A percentile compares a stretch with the other conserved stretches of the same genome.
Evolutionary conservation across 2,888 invertebrate genomes (phyloP).

Genomic region (Lydus trimaculatus): DNA sequence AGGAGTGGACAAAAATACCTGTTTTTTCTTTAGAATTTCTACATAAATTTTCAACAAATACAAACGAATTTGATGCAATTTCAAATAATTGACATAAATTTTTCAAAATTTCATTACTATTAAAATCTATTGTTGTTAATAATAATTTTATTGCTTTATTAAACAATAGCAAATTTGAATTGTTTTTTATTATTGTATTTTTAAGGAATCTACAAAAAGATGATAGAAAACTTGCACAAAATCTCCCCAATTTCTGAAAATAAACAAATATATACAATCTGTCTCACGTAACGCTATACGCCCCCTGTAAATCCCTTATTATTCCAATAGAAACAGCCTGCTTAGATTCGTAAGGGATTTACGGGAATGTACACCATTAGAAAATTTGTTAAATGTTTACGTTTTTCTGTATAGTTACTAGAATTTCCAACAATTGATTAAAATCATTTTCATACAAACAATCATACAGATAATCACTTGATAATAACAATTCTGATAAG

Average conservation of each 20-base stretch:
- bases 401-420: background rate
- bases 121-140: background rate
- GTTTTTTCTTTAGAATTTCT: background rate
- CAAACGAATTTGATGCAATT: background rate
- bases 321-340: no score
- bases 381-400: background rate
- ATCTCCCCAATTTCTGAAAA: background rate
- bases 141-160: background rate
- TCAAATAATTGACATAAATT: background rate
- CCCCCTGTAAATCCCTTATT: no score
- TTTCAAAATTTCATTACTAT: background rate
- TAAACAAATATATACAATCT: background rate
- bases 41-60: background rate
- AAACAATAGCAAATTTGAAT: background rate
- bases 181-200: background rate
- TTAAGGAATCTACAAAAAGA: background rate
- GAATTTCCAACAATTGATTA: background rate
- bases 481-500: slow-evolving; percentile 43
- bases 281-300: no score
- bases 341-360: no score
- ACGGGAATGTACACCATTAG: no score
- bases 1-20: background rate
- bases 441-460: slow-evolving; percentile 18
- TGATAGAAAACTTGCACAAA: background rate
- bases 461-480: slow-evolving; percentile 37